Percentiles rank a stretch among this genome's conserved stretches.
phyloP scores from a whole-genome alignment of 2,113 vertebrate species.

The Centropristis striata region DNA sequence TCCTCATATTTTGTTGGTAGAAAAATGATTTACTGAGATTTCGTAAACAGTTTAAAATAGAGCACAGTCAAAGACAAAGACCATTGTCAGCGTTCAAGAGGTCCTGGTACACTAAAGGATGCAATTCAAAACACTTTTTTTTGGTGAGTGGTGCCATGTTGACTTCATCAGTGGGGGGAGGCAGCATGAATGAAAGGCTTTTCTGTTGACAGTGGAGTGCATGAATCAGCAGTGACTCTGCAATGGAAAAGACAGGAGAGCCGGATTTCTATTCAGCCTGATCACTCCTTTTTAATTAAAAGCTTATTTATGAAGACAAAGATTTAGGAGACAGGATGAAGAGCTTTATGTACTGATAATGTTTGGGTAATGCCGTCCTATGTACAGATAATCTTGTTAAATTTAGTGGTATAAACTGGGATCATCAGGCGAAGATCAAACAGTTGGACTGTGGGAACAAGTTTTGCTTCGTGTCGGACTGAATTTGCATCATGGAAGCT shows the following conservation, averaged over 20 bases:
- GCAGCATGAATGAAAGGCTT: constrained; percentile 50
- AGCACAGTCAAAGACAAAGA: constrained; percentile 4
- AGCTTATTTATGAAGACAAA: constrained; percentile 13
- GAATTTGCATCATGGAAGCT: background rate
- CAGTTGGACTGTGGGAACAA: background rate
- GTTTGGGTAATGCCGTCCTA: background rate
- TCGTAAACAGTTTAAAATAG: background rate
- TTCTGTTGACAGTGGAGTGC: constrained; percentile 50
- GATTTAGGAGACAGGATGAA: background rate
- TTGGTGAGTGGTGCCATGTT: constrained; percentile 42
- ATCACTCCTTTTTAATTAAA: constrained; percentile 24
- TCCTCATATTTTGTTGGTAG: background rate
- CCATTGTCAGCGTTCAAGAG: constrained; percentile 29
- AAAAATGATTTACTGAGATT: background rate
- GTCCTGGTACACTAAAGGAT: constrained; percentile 22
- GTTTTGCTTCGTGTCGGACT: background rate
- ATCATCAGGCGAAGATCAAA: background rate
- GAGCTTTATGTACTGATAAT: background rate
- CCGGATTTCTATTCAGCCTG: constrained; percentile 15
- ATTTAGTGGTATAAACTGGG: background rate
- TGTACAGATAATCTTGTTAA: background rate
- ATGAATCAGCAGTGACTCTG: constrained; percentile 68
- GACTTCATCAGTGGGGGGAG: constrained; percentile 43
- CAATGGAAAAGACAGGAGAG: constrained; percentile 29
- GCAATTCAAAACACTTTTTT: constrained; percentile 36